These are phyloP conservation scores for Ammodytes dubius DNA, from an alignment of 2,113 vertebrate genomes.

Conservation along the genomic window DNA sequence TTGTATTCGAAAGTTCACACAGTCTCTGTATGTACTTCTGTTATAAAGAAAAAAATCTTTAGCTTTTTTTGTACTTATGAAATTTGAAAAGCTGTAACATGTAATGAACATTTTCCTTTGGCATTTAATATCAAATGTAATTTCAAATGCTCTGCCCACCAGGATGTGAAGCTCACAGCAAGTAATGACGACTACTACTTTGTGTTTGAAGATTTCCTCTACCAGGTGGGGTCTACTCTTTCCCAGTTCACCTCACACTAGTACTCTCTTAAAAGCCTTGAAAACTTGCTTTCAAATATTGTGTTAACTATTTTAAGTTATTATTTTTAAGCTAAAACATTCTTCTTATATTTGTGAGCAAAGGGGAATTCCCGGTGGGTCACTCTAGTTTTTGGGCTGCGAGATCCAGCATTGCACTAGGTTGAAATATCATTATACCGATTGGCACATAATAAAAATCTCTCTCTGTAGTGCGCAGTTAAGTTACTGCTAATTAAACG, in stretches of 20 bases:
- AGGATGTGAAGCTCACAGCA: slow-evolving; percentile 99
- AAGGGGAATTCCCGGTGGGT: no score
- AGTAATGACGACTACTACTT: slow-evolving; percentile 99
- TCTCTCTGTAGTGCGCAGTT: no score
- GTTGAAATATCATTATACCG: no score
- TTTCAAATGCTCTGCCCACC: neutral
- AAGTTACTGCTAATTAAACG: no score
- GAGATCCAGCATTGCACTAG: no score
- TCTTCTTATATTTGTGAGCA: no score
- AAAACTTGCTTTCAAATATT: neutral
- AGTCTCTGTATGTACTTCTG: neutral
- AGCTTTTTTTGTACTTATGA: neutral
- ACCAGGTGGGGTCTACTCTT: slow-evolving; percentile 88
- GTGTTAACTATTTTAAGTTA: neutral
- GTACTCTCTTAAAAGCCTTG: neutral
- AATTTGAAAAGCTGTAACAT: neutral
- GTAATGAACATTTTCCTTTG: neutral
- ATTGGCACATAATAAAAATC: no score
- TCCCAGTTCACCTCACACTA: neutral
- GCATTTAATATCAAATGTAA: neutral
- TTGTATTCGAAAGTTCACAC: neutral
- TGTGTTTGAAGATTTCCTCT: slow-evolving; percentile 99
- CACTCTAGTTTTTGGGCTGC: no score
- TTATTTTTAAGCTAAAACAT: no score
- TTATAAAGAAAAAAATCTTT: no score